Conservation (phyloP, 2,888 invertebrate species). For the Perdita meconis region DNA sequence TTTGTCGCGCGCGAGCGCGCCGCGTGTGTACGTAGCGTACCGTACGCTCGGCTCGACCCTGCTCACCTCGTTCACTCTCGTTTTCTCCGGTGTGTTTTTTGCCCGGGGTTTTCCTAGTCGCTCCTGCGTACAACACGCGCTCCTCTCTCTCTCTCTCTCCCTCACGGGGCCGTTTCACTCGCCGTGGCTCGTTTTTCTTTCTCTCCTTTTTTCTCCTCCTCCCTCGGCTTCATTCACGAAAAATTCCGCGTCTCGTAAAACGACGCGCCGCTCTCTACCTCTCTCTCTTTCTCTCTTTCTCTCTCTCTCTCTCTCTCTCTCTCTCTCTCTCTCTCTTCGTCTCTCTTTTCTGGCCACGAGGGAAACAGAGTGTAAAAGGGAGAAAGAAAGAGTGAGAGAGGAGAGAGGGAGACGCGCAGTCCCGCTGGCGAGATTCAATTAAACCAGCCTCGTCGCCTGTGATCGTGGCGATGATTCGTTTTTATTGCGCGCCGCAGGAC, state of each 20-base stretch:
- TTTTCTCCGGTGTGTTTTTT: constrained; percentile 59
- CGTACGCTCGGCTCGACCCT: constrained; percentile 49
- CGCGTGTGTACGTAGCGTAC: constrained; percentile 51
- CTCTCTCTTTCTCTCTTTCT: no score
- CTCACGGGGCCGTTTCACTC: not conserved
- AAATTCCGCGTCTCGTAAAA: constrained; percentile 56
- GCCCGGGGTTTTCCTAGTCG: constrained; percentile 62
- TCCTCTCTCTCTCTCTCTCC: constrained; percentile 16
- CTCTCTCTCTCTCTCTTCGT: not conserved
- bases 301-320: no score
- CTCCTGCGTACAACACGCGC: constrained; percentile 51
- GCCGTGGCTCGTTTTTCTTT: constrained; percentile 17
- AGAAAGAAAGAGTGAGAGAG: constrained; percentile 21
- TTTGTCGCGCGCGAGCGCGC: constrained; percentile 64
- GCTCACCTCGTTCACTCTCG: constrained; percentile 58
- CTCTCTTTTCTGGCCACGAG: not conserved
- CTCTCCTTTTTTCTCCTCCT: constrained; percentile 21
- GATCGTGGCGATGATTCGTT: constrained; percentile 42
- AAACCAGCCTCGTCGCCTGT: constrained; percentile 24
- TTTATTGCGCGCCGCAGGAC: constrained; percentile 38
- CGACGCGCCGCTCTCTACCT: constrained; percentile 7
- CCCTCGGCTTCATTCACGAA: constrained; percentile 58
- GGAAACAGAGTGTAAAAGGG: constrained; percentile 22
- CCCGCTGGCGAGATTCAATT: constrained; percentile 54
- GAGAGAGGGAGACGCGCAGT: constrained; percentile 7